Conservation (phyloP, 1,140 invertebrate species). For the Nilaparvata lugens region DNA sequence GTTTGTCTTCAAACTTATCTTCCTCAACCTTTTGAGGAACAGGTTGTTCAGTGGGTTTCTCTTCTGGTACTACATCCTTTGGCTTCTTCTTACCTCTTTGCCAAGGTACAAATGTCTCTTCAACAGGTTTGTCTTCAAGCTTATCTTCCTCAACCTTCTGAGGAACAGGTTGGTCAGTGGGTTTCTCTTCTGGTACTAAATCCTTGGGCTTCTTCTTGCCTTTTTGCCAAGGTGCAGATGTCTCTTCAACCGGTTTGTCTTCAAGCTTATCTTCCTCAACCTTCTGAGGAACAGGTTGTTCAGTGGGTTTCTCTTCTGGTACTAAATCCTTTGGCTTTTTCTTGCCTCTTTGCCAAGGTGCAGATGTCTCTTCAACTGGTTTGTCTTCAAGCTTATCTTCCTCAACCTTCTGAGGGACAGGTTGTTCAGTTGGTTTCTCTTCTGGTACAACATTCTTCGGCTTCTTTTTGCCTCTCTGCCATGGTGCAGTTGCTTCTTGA, state of each 20-base stretch:
- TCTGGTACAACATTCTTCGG: no score
- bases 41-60: slow-evolving; percentile 5
- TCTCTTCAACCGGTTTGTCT: slow-evolving; percentile 16
- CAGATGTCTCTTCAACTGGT: neutral
- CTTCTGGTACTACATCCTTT: neutral
- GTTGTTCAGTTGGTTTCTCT: no score
- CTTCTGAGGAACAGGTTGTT: no score
- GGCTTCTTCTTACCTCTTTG: slow-evolving; percentile 8
- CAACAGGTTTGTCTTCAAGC: slow-evolving; percentile 19
- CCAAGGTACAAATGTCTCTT: slow-evolving; percentile 14
- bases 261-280: no score
- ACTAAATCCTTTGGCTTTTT: slow-evolving; percentile 18
- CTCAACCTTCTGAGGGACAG: neutral
- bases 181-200: neutral
- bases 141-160: slow-evolving; percentile 11
- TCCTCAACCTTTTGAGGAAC: slow-evolving; percentile 20
- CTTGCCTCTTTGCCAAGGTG: slow-evolving; percentile 1
- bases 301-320: no score
- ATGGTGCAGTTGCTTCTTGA: no score
- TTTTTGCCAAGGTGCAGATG: slow-evolving; percentile 11
- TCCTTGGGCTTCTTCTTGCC: neutral
- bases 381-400: slow-evolving; percentile 1
- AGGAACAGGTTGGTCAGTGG: slow-evolving; percentile 6
- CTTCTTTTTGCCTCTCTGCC: no score
- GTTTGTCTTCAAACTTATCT: slow-evolving; percentile 27